These are phyloP conservation scores for Aphodius sticticus DNA, from an alignment of 2,888 invertebrate species.

Conservation along the genomic window DNA sequence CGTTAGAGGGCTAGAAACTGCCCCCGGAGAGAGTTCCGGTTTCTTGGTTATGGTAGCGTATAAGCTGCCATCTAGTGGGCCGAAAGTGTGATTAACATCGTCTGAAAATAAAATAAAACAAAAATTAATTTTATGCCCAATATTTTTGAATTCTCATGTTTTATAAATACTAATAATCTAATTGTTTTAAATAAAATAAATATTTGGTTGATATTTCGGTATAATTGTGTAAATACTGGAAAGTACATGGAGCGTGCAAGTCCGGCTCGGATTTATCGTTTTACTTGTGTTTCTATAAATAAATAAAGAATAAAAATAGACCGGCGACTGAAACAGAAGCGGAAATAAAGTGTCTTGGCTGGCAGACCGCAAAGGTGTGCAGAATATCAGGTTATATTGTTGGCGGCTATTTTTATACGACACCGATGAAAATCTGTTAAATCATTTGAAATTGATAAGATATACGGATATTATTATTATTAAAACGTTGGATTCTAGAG, in stretches of 20 bases:
- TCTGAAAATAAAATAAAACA: slow-evolving; percentile 53
- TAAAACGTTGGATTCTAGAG: background rate
- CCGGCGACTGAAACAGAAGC: background rate
- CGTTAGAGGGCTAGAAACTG: slow-evolving; percentile 76
- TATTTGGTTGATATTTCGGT: background rate
- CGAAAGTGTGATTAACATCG: slow-evolving; percentile 80
- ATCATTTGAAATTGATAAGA: background rate
- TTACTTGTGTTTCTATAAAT: slow-evolving; percentile 5
- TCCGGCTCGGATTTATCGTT: background rate
- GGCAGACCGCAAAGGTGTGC: background rate
- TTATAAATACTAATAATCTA: no score
- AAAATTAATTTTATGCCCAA: background rate
- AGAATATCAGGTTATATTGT: background rate
- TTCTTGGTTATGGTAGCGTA: slow-evolving; percentile 76
- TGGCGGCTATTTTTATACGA: background rate
- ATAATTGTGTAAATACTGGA: slow-evolving; percentile 22
- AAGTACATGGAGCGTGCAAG: background rate
- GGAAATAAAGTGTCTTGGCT: background rate
- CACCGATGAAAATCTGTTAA: background rate
- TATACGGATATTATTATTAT: background rate
- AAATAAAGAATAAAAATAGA: background rate
- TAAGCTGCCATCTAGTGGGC: slow-evolving; percentile 89
- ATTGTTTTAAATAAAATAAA: background rate
- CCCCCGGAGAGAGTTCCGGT: slow-evolving; percentile 61
- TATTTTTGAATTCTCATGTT: background rate